Conservation (phyloP, 2,797 vertebrate species). For the Oreortyx pictus region DNA sequence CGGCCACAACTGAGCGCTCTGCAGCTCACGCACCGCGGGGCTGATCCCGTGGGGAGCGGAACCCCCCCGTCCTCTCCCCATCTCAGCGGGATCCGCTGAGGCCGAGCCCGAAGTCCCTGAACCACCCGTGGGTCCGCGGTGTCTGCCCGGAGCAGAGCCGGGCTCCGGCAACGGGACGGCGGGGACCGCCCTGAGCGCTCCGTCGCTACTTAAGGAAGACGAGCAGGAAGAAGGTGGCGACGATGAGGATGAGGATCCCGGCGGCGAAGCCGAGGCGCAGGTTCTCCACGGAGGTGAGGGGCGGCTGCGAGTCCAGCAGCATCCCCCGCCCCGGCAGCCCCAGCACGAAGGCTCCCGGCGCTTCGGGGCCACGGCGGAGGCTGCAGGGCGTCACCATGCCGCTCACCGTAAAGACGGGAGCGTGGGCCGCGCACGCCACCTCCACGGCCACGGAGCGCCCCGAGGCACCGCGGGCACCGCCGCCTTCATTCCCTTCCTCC, state of each 20-base stretch:
- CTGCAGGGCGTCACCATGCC: conserved; percentile 16
- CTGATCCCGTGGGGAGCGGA: background rate
- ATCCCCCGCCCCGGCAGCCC: conserved; percentile 54
- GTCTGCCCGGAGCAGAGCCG: background rate
- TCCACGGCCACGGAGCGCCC: background rate
- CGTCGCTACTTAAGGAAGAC: conserved; percentile 69
- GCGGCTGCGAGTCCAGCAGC: conserved; percentile 39
- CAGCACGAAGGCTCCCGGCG: conserved; percentile 3
- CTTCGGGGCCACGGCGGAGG: conserved; percentile 29
- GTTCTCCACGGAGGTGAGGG: conserved; percentile 64
- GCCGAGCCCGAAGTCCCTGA: background rate
- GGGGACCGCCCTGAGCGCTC: background rate
- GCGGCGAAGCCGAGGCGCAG: conserved; percentile 71
- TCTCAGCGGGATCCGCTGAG: rapidly evolving
- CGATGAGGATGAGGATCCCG: conserved; percentile 69
- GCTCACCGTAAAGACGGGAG: conserved; percentile 55
- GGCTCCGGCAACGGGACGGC: rapidly evolving
- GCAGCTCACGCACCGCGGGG: rapidly evolving
- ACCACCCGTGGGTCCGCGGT: background rate
- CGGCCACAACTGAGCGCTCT: background rate
- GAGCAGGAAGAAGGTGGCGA: conserved; percentile 70
- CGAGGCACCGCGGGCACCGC: background rate
- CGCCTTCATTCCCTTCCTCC: background rate
- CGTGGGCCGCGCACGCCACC: background rate
- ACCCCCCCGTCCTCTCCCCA: background rate